Percentiles rank a stretch among this genome's conserved stretches.
These are phyloP conservation scores for Drosophila yakuba DNA, from an alignment of 1,140 invertebrate species.

Conservation along the genomic window DNA sequence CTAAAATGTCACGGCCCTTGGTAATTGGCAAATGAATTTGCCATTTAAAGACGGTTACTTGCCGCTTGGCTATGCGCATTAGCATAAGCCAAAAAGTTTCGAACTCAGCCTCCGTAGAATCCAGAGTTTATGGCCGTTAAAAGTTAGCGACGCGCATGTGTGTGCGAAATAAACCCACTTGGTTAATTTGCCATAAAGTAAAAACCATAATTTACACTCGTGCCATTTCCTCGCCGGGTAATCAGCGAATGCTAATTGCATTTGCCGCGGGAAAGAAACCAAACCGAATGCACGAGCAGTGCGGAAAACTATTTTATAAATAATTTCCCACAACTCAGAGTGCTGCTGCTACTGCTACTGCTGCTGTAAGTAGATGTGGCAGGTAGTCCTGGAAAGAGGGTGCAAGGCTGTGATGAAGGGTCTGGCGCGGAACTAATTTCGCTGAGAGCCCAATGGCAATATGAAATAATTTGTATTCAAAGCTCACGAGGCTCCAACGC, in stretches of 20 bases:
- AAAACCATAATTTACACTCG: constrained; percentile 67
- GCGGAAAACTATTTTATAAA: constrained; percentile 58
- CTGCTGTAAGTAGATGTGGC: constrained; percentile 7
- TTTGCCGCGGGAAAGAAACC: constrained; percentile 40
- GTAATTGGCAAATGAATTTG: constrained; percentile 34
- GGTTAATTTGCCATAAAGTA: constrained; percentile 58
- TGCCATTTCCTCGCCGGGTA: constrained; percentile 61
- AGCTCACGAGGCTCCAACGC: constrained; percentile 38
- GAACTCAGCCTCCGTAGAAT: constrained; percentile 26
- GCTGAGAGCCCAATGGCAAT: constrained; percentile 75
- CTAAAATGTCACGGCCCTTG: constrained; percentile 29
- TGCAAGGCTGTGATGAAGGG: constrained; percentile 2
- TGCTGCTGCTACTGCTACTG: constrained; percentile 21
- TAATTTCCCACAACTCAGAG: constrained; percentile 69
- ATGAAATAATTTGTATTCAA: constrained; percentile 74
- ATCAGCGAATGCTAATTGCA: constrained; percentile 69
- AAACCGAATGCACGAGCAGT: constrained; percentile 18
- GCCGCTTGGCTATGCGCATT: constrained; percentile 17
- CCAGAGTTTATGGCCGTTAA: constrained; percentile 26
- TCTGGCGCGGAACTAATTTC: constrained; percentile 55
- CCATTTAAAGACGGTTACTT: constrained; percentile 28
- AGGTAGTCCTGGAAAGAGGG: background rate
- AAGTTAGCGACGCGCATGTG: constrained; percentile 29
- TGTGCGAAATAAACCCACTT: constrained; percentile 30
- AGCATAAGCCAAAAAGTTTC: constrained; percentile 39